Conservation (phyloP, 2,888 invertebrate genomes). For the Melieria omissa region DNA sequence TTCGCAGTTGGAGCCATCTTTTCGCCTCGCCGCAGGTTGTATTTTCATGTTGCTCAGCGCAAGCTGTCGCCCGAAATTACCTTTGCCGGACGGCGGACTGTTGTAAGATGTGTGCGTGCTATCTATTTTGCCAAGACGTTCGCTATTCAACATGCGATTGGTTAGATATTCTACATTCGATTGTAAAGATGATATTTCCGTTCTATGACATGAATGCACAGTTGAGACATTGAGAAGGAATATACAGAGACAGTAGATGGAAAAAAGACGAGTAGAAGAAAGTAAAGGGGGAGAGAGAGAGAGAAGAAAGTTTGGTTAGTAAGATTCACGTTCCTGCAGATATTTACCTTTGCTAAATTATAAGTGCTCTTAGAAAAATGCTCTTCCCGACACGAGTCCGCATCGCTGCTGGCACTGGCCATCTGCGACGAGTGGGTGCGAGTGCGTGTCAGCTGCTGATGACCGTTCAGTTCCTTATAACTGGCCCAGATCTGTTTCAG, state of each 20-base stretch:
- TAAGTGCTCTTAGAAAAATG: slow-evolving; percentile 48
- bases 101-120: slow-evolving; percentile 59
- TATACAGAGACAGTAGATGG: slow-evolving; percentile 35
- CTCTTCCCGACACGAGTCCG: slow-evolving; percentile 53
- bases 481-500: slow-evolving; percentile 64
- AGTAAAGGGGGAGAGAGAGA: slow-evolving; percentile 31
- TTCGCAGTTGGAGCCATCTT: not conserved
- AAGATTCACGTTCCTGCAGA: slow-evolving; percentile 39
- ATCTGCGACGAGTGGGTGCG: slow-evolving; percentile 21
- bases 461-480: slow-evolving; percentile 59
- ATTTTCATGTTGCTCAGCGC: not conserved
- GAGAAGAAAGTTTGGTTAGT: slow-evolving; percentile 48
- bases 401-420: slow-evolving; percentile 38
- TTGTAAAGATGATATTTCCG: slow-evolving; percentile 67
- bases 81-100: slow-evolving; percentile 63
- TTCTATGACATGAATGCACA: slow-evolving; percentile 50
- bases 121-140: slow-evolving; percentile 64
- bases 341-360: slow-evolving; percentile 50
- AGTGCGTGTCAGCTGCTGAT: slow-evolving; percentile 38
- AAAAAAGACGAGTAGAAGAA: slow-evolving; percentile 35
- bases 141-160: slow-evolving; percentile 65
- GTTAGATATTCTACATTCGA: slow-evolving; percentile 67
- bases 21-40: too few relatives aligned
- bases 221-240: slow-evolving; percentile 20
- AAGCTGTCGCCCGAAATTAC: slow-evolving; percentile 48